A percentile compares a stretch with the other conserved stretches of the same genome.
These are phyloP conservation scores for Passer montanus DNA, from an alignment of 2,113 vertebrate genomes.

Conservation along the genomic window DNA sequence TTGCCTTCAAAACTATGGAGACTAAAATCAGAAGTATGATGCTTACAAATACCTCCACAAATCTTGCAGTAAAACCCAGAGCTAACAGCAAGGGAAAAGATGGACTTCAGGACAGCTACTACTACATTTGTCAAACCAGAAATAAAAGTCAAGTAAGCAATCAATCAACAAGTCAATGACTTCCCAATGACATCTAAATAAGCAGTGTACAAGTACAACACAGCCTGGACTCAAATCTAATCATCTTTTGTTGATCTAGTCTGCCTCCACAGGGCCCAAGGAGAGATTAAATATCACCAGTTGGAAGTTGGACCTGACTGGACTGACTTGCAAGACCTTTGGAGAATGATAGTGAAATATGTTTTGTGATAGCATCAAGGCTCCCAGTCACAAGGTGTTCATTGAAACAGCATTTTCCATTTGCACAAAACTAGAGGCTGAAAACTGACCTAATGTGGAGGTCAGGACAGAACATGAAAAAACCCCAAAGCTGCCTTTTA, in stretches of 20 bases:
- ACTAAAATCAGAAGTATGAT: not conserved
- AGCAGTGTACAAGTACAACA: not conserved
- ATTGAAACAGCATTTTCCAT: not conserved
- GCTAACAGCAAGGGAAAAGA: not conserved
- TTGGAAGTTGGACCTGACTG: not conserved
- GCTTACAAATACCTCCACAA: not conserved
- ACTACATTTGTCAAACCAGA: not conserved
- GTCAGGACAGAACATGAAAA: not conserved
- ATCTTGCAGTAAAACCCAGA: not conserved
- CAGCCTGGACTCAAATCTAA: not conserved
- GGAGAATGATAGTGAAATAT: not conserved
- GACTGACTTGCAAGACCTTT: accelerated
- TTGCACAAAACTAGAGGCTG: not conserved
- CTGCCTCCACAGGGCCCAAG: not conserved
- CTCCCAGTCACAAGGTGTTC: not conserved
- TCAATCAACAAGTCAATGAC: accelerated
- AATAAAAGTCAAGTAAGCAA: not conserved
- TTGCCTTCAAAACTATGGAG: not conserved
- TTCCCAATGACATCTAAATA: not conserved
- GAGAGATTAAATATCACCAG: not conserved
- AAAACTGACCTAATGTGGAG: not conserved
- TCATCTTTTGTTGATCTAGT: not conserved
- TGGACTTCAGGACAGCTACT: not conserved
- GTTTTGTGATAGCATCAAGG: not conserved
- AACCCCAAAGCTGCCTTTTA: not conserved